Conservation (phyloP, 2,113 vertebrate species). For the Channa maculata region DNA sequence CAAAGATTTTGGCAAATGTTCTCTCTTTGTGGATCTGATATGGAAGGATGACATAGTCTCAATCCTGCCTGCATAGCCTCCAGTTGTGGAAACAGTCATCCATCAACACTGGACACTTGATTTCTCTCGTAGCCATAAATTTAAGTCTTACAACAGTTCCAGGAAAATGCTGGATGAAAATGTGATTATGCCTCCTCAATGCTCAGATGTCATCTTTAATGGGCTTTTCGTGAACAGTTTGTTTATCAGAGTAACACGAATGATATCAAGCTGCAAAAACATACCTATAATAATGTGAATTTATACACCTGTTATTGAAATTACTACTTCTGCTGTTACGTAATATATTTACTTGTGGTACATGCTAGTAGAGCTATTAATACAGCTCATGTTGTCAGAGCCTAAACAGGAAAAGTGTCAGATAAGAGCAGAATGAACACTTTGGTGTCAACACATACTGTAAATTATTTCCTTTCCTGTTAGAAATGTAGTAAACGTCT, state of each 20-base stretch:
- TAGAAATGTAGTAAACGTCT: too few species aligned
- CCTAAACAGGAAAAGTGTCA: slow-evolving; percentile 17
- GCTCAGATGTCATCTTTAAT: not conserved
- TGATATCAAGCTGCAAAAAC: not conserved
- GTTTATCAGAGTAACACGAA: not conserved
- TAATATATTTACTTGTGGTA: not conserved
- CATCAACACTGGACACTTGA: not conserved
- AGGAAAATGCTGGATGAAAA: not conserved
- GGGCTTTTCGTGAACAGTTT: not conserved
- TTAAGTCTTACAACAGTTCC: not conserved
- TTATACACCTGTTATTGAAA: not conserved
- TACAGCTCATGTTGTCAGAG: too few species aligned
- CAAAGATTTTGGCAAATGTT: too few species aligned
- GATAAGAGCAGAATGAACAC: slow-evolving; percentile 17
- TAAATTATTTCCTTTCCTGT: too few species aligned
- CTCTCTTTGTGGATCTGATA: too few species aligned
- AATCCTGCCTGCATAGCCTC: too few species aligned
- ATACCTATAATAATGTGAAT: too few species aligned
- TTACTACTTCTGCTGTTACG: not conserved
- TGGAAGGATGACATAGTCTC: too few species aligned
- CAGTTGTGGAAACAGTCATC: not conserved
- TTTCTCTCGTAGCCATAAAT: not conserved
- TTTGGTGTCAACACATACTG: not conserved
- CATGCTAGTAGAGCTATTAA: not conserved
- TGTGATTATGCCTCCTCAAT: not conserved